A percentile compares a stretch with the other conserved stretches of the same genome.
These are phyloP conservation scores for Sandelia bainsii DNA, from an alignment of 2,797 vertebrate species.

Conservation along the genomic window DNA sequence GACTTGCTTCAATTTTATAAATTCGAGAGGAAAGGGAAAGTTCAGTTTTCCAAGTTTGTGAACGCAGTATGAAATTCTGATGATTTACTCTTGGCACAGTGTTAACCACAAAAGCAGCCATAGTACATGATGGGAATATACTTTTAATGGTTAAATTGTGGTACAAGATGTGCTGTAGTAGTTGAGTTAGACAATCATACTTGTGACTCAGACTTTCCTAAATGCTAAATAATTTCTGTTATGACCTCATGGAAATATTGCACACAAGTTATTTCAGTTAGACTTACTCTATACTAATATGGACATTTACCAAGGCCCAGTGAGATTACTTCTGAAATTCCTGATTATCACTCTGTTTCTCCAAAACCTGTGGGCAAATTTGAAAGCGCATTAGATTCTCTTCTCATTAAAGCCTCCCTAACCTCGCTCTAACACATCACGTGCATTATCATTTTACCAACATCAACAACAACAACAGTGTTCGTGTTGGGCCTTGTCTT, in stretches of 20 bases:
- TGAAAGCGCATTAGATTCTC: not conserved
- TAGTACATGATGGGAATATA: not conserved
- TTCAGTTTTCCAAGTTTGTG: slow-evolving; percentile 15
- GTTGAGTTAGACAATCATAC: slow-evolving; percentile 13
- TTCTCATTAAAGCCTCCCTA: not conserved
- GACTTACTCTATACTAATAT: not conserved
- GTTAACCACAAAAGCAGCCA: slow-evolving; percentile 21
- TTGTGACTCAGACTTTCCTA: slow-evolving; percentile 32
- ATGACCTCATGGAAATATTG: slow-evolving; percentile 6
- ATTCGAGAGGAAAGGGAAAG: not conserved
- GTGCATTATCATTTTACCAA: slow-evolving; percentile 10
- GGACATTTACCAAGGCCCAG: not conserved
- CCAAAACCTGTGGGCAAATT: slow-evolving; percentile 2
- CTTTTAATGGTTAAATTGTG: slow-evolving; percentile 23
- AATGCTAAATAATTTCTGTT: slow-evolving; percentile 6
- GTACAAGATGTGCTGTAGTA: slow-evolving; percentile 2
- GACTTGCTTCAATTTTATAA: too few relatives aligned
- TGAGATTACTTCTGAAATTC: not conserved
- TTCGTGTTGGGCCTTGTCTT: not conserved
- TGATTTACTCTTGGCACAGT: slow-evolving; percentile 38
- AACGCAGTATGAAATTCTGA: slow-evolving; percentile 37
- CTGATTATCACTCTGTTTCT: not conserved
- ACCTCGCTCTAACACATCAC: slow-evolving; percentile 15
- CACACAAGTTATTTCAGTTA: not conserved
- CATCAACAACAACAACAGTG: slow-evolving; percentile 1